A percentile compares a stretch with the other conserved stretches of the same genome.
These are phyloP conservation scores for Sinonovacula constricta DNA, from an alignment of 1,140 invertebrate genomes.

Conservation along the genomic window DNA sequence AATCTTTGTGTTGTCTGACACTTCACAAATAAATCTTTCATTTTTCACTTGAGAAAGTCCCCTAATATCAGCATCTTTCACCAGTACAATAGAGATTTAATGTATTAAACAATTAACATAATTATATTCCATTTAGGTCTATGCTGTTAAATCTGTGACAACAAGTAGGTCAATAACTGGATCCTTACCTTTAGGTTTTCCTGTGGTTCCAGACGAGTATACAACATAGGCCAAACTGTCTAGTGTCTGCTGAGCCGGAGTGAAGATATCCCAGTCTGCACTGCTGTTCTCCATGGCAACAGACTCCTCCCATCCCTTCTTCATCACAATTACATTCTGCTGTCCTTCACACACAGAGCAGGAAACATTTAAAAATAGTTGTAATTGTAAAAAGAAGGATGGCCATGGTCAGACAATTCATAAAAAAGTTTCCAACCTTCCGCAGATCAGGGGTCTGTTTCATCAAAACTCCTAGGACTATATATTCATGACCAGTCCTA, in stretches of 20 bases:
- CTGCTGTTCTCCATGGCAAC: constrained; percentile 54
- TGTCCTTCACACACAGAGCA: no score
- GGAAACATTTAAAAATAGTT: background rate
- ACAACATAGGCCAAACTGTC: constrained; percentile 80
- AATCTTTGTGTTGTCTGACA: background rate
- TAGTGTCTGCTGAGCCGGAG: constrained; percentile 52
- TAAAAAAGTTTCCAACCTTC: background rate
- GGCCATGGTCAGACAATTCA: background rate
- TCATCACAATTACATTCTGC: constrained; percentile 58
- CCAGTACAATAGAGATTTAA: no score
- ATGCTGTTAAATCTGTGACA: background rate
- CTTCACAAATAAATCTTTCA: background rate
- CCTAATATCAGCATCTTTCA: no score
- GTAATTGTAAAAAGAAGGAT: background rate
- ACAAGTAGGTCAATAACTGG: background rate
- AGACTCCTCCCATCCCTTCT: constrained; percentile 69
- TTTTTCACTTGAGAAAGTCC: background rate
- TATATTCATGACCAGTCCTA: no score
- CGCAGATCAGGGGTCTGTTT: background rate
- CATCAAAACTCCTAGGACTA: no score
- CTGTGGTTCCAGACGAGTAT: constrained; percentile 81
- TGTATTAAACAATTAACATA: background rate
- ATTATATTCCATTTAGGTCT: background rate
- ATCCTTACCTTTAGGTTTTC: constrained; percentile 80
- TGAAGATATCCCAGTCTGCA: constrained; percentile 20